Evolutionary conservation across 2,797 vertebrate species (phyloP).

Genomic region (Cuculus canorus): DNA sequence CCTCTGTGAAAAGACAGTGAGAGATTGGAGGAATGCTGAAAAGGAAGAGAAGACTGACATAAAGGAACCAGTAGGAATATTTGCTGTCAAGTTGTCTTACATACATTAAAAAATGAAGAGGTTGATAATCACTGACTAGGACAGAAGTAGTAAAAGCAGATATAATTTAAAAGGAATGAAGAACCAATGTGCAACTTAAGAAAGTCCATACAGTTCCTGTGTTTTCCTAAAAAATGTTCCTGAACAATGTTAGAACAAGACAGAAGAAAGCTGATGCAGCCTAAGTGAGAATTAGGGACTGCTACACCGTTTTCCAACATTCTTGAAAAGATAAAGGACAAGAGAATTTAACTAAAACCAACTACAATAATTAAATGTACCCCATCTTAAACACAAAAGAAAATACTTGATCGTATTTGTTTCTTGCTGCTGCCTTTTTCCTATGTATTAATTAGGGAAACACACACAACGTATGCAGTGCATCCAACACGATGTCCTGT

Average conservation of each 20-base stretch:
- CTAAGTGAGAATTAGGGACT: background rate
- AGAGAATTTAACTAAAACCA: background rate
- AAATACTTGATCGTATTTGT: background rate
- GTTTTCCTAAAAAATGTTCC: background rate
- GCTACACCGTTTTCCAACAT: background rate
- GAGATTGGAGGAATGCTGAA: background rate
- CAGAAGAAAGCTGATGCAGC: background rate
- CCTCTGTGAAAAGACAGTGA: background rate
- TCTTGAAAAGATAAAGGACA: background rate
- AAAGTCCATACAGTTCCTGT: background rate
- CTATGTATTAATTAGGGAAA: background rate
- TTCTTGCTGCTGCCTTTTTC: background rate
- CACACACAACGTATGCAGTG: background rate
- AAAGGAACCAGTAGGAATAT: background rate
- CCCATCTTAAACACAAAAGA: background rate
- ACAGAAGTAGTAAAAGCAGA: background rate
- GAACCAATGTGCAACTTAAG: background rate
- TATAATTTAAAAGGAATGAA: background rate
- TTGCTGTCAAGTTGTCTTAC: background rate
- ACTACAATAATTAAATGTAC: background rate
- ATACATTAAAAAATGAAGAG: background rate
- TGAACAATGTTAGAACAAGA: background rate
- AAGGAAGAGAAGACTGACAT: background rate
- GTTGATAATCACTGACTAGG: background rate
- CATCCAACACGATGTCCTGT: fast-evolving